A percentile compares a stretch with the other conserved stretches of the same genome.
Conservation (phyloP, 2,797 vertebrate species). For the Lophius americanus region DNA sequence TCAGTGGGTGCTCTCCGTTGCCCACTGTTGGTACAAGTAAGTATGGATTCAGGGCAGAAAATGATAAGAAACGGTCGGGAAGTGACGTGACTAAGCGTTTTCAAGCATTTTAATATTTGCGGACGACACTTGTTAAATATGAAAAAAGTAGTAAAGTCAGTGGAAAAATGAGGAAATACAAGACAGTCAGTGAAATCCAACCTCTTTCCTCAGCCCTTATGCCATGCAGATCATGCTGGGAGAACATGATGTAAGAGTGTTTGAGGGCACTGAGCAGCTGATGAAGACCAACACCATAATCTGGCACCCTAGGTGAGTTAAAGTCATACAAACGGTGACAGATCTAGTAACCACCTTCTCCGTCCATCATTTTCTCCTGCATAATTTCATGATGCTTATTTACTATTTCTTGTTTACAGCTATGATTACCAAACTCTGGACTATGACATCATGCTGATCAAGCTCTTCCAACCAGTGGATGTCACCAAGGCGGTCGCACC, state of each 20-base stretch:
- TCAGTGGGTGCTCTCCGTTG: slow-evolving; percentile 80
- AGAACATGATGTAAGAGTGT: slow-evolving; percentile 71
- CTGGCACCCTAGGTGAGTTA: slow-evolving; percentile 73
- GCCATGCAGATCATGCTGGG: slow-evolving; percentile 79
- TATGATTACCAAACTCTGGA: slow-evolving; percentile 82
- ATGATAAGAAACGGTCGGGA: not conserved
- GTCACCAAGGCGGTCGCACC: slow-evolving; percentile 64
- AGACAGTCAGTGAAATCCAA: not conserved
- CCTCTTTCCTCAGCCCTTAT: slow-evolving; percentile 62
- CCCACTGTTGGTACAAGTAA: slow-evolving; percentile 83
- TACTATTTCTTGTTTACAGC: slow-evolving; percentile 38
- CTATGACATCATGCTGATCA: slow-evolving; percentile 80
- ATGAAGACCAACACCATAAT: slow-evolving; percentile 75
- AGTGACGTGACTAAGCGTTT: not conserved
- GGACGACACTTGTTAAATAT: not conserved
- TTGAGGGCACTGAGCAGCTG: slow-evolving; percentile 78
- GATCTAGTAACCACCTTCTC: not conserved
- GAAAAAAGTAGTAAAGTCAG: not conserved
- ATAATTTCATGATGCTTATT: not conserved
- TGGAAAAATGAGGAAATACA: not conserved
- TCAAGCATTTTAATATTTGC: not conserved
- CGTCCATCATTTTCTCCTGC: not conserved
- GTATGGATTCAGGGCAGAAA: slow-evolving; percentile 26
- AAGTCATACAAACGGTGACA: not conserved
- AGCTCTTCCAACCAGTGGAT: slow-evolving; percentile 74